Evolutionary conservation across 1,140 invertebrate species (phyloP).

Genomic region (Brachionus angularis): DNA sequence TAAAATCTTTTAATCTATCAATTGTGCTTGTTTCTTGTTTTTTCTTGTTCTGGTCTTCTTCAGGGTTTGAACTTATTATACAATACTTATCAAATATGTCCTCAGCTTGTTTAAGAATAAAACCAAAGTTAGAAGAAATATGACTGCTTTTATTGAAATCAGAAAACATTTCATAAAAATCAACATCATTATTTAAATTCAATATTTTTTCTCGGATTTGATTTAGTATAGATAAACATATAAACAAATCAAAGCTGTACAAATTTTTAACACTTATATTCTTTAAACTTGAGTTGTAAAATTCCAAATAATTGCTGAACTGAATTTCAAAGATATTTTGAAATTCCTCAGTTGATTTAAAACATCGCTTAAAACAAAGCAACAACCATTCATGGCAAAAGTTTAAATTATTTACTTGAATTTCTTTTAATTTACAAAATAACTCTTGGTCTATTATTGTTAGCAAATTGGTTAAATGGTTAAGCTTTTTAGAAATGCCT

Average conservation of each 20-base stretch:
- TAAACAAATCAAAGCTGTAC: conserved; percentile 38
- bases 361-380: conserved; percentile 32
- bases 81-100: conserved; percentile 41
- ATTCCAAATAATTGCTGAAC: conserved; percentile 19
- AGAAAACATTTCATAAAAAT: conserved; percentile 18
- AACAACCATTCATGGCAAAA: conserved; percentile 38
- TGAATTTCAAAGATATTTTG: conserved; percentile 17
- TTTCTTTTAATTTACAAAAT: neutral
- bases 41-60: no score
- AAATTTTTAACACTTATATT: conserved; percentile 31
- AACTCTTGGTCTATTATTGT: conserved; percentile 2
- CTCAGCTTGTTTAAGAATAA: neutral
- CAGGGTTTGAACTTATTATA: no score
- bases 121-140: conserved; percentile 4
- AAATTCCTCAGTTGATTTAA: conserved; percentile 6
- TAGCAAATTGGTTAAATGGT: conserved; percentile 30
- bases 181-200: neutral
- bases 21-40: no score
- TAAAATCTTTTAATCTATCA: no score
- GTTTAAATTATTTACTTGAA: conserved; percentile 6
- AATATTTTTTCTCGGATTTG: neutral
- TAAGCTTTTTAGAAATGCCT: conserved; percentile 13
- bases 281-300: conserved; percentile 14
- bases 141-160: conserved; percentile 28
- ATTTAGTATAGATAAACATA: conserved; percentile 16